phyloP scores from a whole-genome alignment of 2,888 invertebrate genomes.

The Morinoia aosen region DNA sequence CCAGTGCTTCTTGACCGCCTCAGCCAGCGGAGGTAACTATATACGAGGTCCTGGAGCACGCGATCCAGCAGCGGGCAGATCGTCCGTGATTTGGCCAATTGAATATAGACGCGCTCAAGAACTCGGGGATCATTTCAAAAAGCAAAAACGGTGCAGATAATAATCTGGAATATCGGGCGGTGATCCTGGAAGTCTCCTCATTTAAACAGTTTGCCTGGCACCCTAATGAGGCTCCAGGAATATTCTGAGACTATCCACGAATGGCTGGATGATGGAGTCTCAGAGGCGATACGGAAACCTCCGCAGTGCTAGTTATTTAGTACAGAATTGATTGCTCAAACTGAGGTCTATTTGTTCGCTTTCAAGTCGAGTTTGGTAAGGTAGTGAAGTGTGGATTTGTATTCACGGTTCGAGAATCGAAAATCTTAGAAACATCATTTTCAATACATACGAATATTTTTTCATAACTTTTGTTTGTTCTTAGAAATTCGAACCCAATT shows the following conservation, averaged over 20 bases:
- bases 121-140: not conserved
- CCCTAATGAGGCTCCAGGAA: not conserved
- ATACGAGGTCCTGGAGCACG: not conserved
- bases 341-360: not conserved
- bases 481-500: no score
- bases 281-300: not conserved
- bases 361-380: not conserved
- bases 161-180: not conserved
- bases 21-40: not conserved
- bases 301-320: not conserved
- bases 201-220: not conserved
- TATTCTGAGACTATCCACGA: not conserved
- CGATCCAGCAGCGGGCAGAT: not conserved
- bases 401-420: not conserved
- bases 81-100: conserved; percentile 1
- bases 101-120: not conserved
- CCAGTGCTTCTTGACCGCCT: no score
- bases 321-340: not conserved
- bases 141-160: not conserved
- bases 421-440: not conserved
- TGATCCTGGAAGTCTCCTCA: not conserved
- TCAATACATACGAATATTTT: no score
- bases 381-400: not conserved
- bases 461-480: no score
- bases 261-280: not conserved